Evolutionary conservation across 2,888 invertebrate species (phyloP), one percentile per base, ranked within the genome.

Genomic region (Prionchulus punctatus): DNA sequence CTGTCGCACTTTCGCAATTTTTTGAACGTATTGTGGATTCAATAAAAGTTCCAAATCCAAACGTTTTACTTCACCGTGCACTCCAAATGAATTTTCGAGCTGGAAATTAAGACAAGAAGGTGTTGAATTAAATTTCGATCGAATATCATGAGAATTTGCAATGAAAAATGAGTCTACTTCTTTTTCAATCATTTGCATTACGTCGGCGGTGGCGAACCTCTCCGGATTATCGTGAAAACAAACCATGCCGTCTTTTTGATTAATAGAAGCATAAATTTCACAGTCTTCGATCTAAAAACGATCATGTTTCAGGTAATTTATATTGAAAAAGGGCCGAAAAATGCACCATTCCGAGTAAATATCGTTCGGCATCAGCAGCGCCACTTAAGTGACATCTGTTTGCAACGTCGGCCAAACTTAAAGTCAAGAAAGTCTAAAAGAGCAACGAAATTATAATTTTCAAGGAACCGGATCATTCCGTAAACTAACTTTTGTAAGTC

Each of bases 241-340:
- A 21, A 96, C 92, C 92, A 94, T 94, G 18, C 94, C 92, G 75
- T 94, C 92, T 73, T 87, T 88, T 76, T 92, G 89, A 76, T 92
- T 91, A 63, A 96, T 92, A 67, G 86, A 86, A 28, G 94, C 94
- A 76, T 84, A 91, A 65, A 96, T 94, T 77, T 92, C 90, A 55
- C 87, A 86, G 71, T 90, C 89, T 76, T 91, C 90, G 67, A 96
- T 94, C 90, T 91, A 62, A 30, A 23, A 47, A 42, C 25, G 31
- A 66, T 56, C 54, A n/a, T n/a, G n/a, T n/a, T n/a, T 2, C n/a
- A 55, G 30, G 21, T 52, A 60, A 58, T 54, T 42, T 23, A 48
- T 55, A 42, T 30, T 28, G 43, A 43, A 50, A 52, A 54, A 56
- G 52, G 4, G 21, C 53, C 27, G 43, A 53, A 18, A 27, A 53